Conservation (phyloP, 1,140 invertebrate genomes). For the Atta colombica region DNA sequence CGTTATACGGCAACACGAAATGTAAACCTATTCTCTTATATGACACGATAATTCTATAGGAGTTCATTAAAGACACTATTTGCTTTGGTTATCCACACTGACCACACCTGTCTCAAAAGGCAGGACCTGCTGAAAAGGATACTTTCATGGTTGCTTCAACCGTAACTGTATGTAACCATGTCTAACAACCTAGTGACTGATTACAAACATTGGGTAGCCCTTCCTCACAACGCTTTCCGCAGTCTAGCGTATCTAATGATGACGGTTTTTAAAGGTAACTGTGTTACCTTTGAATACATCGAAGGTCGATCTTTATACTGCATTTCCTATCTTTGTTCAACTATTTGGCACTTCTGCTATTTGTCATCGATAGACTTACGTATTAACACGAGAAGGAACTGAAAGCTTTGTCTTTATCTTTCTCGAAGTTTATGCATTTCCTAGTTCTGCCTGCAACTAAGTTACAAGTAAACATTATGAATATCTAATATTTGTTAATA, state of each 20-base stretch:
- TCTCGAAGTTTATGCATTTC: neutral
- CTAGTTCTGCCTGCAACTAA: neutral
- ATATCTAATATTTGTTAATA: neutral
- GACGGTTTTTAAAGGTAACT: slow-evolving; percentile 43
- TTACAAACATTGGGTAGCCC: slow-evolving; percentile 67
- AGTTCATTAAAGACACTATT: slow-evolving; percentile 39
- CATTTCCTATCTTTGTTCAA: slow-evolving; percentile 17
- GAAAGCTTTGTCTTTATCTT: neutral
- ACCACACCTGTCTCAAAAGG: slow-evolving; percentile 39
- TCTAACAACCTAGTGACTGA: slow-evolving; percentile 69
- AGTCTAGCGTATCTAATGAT: slow-evolving; percentile 52
- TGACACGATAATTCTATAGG: neutral
- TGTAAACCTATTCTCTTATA: slow-evolving; percentile 8
- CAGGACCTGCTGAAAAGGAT: slow-evolving; percentile 50
- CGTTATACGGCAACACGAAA: neutral
- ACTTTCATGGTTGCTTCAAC: slow-evolving; percentile 46
- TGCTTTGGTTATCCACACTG: slow-evolving; percentile 42
- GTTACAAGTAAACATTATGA: neutral
- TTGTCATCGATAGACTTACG: neutral
- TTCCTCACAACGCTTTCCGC: slow-evolving; percentile 23
- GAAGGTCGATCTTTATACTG: slow-evolving; percentile 19
- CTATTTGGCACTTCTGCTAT: slow-evolving; percentile 19
- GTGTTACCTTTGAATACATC: slow-evolving; percentile 41
- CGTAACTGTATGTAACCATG: slow-evolving; percentile 60
- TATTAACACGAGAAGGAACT: slow-evolving; percentile 3